Evolutionary conservation across 2,888 invertebrate genomes (phyloP), one percentile per base, ranked within the genome.

Genomic region (Drosophila flavopinicola): DNA sequence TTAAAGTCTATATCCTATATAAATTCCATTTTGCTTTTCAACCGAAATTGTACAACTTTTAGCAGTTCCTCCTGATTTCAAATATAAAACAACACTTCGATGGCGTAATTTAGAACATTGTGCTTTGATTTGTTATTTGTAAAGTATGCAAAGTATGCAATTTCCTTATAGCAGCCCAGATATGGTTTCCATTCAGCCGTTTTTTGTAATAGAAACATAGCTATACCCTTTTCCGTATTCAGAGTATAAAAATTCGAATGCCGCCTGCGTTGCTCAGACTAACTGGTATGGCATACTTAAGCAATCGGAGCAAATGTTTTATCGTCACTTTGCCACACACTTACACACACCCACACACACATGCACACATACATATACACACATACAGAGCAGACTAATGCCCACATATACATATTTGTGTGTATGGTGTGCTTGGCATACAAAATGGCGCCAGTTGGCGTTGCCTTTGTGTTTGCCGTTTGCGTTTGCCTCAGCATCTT

Each of bases 281-380:
- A 27, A 17, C 42, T 17, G 44, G 60, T 61, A 71, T 78, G 84
- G 84, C 80, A 77, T 79, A 84, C 79, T 80, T 77, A 80, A 72
- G 80, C 77, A 80, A 80, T 80, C 77, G 80, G 61, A 75, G 84
- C 79, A 84, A 80, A 83, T 80, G 79, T 80, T 80, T 80, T 83
- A 80, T 80, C 79, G 80, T 69, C 79, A 84, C 80, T 83, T 79
- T 79, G 53, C 68, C 74, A 72, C 68, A 72, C 68, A 63, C 66
- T 65, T 41, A 61, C 75, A 59, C 66, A 63, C 45, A 29, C 33
- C 11, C 37, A 52, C 15, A 49, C 23, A 27, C n/a, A 15, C 3
- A 45, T 11, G 20, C 15, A 15, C 15, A 10, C 20, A 20, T 15
- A 25, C 10, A 23, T 23, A 35, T 29, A 32, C 3, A 30, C 25